Evolutionary conservation across 2,113 vertebrate species (phyloP), one percentile per base, ranked within the genome.

Genomic region (Forbesichthys agassizii): DNA sequence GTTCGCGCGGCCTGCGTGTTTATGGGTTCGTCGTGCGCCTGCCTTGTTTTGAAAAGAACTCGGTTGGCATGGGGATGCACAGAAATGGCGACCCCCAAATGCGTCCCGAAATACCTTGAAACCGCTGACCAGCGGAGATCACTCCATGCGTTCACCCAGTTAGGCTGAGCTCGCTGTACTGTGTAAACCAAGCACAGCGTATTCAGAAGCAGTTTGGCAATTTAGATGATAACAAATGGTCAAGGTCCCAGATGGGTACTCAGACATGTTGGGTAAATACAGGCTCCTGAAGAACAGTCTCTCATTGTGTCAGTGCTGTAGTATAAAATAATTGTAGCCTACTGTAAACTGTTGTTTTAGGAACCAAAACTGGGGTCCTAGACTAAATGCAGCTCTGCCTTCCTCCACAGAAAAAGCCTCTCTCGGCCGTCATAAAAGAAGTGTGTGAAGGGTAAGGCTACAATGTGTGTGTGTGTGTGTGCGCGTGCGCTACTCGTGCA

Each of bases 401-500:
- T 42, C 66, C 73, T 82, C 54, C 84, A 69, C 91, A 99, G 98
- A 99, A 98, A 96, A 99, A 97, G 78, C 98, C 98, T 47, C 92
- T 99, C 71, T 96, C 96, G 8, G 94, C 95, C 61, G 96, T 99
- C 90, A 98, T 99, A 88, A 98, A 98, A 88, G 98, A 99, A 96
- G 95, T 98, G 78, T 97, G 98, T 12, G 98, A 99, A 59, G 97
- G 98, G 98, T 99, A 90, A 97, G 97, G 83, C 14, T 59, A 9
- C 66, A 27, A 60, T 42, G 42, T 5, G 20, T 53, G 42, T 42
- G 27, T 57, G 12, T 9, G 3, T 48, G 47, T 27, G 27, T 71
- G 18, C 20, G 47, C 20, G 47, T 48, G 48, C 36, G 3, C 57
- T 4, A 33, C 57, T 33, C 33, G 3, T 20, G 57, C 66, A 36